Evolutionary conservation across 1,140 invertebrate genomes (phyloP).

Genomic region (Thaumatotibia leucotreta): DNA sequence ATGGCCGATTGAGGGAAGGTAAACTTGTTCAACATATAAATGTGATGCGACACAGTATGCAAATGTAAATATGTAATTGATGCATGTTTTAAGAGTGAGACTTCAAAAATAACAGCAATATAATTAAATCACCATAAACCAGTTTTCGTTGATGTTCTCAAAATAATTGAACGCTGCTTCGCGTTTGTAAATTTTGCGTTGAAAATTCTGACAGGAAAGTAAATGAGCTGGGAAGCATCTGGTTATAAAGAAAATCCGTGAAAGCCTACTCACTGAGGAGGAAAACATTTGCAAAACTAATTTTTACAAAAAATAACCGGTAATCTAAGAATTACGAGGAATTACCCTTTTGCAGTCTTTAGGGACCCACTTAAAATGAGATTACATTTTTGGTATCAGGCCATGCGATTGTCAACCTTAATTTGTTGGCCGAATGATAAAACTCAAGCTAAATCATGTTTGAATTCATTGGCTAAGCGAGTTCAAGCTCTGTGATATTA

Average conservation of each 20-base stretch:
- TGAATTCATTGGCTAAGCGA: neutral
- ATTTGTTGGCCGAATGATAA: neutral
- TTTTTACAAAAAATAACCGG: constrained; percentile 1
- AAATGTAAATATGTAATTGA: no score
- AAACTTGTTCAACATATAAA: no score
- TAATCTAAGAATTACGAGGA: neutral
- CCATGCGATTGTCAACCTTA: neutral
- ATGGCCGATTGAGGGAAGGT: no score
- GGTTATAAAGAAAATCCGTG: neutral
- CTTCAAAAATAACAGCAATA: no score
- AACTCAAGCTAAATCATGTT: neutral
- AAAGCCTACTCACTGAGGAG: neutral
- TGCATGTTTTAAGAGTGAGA: no score
- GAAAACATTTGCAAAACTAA: neutral
- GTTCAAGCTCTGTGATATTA: neutral
- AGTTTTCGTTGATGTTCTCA: no score
- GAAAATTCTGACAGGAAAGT: neutral
- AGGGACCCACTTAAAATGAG: neutral
- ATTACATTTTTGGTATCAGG: neutral
- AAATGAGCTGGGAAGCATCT: neutral
- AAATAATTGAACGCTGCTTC: neutral
- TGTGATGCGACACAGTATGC: no score
- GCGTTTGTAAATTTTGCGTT: neutral
- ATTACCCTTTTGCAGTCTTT: constrained; percentile 3
- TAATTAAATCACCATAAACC: no score